These are phyloP conservation scores for Tetramorium alpestre DNA, from an alignment of 1,140 invertebrate species.

Conservation along the genomic window DNA sequence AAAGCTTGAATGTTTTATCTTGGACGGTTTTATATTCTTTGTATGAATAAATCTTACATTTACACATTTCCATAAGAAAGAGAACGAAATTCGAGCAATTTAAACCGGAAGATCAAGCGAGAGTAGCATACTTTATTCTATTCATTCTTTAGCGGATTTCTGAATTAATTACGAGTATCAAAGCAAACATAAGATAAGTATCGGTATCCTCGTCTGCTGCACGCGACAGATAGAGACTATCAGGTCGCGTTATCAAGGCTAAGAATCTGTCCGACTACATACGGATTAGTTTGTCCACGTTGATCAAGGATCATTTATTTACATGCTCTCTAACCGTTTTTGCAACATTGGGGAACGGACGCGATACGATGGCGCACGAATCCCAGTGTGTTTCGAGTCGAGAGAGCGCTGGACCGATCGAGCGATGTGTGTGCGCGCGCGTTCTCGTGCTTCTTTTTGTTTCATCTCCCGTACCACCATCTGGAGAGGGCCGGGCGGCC, in stretches of 20 bases:
- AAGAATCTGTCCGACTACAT: background rate
- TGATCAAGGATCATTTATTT: conserved; percentile 6
- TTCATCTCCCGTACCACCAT: conserved; percentile 66
- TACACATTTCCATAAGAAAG: background rate
- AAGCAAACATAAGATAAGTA: background rate
- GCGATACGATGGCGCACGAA: background rate
- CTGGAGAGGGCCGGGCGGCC: conserved; percentile 67
- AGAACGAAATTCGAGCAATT: background rate
- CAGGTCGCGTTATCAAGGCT: background rate
- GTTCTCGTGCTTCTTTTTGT: conserved; percentile 65
- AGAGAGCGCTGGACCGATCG: background rate
- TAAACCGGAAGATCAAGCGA: background rate
- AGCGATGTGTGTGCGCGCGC: conserved; percentile 18
- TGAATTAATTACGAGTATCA: background rate
- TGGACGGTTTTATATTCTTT: background rate
- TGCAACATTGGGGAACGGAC: background rate
- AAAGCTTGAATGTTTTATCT: background rate
- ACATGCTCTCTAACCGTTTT: background rate
- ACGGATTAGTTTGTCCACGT: background rate
- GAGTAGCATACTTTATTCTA: background rate
- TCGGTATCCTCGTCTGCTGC: background rate
- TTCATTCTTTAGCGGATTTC: background rate
- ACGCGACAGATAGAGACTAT: background rate
- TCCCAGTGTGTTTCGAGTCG: background rate
- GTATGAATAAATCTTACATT: background rate